phyloP scores from a whole-genome alignment of 2,888 invertebrate species.

The Eremobia ochroleuca region DNA sequence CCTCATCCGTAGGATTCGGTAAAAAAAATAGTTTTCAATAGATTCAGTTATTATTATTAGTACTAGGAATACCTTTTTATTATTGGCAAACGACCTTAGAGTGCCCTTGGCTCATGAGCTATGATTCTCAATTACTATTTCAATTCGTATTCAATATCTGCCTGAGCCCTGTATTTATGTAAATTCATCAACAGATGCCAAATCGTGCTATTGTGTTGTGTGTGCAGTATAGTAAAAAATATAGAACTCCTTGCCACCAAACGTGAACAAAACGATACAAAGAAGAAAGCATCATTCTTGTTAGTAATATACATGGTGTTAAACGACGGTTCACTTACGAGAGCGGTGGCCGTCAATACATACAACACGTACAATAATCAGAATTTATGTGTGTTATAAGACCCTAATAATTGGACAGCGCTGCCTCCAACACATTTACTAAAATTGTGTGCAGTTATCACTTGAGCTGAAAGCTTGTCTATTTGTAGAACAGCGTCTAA shows the following conservation, averaged over 20 bases:
- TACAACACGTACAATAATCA: too few species aligned
- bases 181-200: neutral
- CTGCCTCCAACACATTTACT: slow-evolving; percentile 76
- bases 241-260: slow-evolving; percentile 15
- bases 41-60: neutral
- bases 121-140: neutral
- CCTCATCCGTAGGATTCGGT: neutral
- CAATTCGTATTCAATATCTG: neutral
- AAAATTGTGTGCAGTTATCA: slow-evolving; percentile 79
- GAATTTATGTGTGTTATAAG: too few species aligned
- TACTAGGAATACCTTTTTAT: neutral
- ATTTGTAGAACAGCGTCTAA: slow-evolving; percentile 84
- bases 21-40: neutral
- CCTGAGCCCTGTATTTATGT: neutral
- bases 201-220: neutral
- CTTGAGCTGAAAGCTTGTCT: slow-evolving; percentile 85
- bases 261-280: neutral
- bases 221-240: slow-evolving; percentile 23
- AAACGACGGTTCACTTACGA: neutral
- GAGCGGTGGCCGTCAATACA: too few species aligned
- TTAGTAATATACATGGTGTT: neutral
- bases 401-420: slow-evolving; percentile 77
- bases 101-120: neutral
- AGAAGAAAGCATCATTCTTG: neutral
- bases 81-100: neutral